These are phyloP conservation scores for Megastigmus dorsalis DNA, from an alignment of 2,888 invertebrate species.

Conservation along the genomic window DNA sequence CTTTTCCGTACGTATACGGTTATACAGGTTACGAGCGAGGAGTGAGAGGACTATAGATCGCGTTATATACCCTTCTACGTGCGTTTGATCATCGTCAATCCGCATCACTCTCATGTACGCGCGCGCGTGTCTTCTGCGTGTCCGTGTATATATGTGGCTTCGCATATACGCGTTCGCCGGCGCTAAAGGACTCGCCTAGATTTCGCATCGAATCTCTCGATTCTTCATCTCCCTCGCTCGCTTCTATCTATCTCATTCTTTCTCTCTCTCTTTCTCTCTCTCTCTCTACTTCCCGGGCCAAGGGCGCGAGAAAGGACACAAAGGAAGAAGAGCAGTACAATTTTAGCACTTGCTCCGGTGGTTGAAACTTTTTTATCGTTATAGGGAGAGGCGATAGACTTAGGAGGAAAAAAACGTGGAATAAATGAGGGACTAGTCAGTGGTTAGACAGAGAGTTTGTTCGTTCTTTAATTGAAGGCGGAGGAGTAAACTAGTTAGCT, in stretches of 20 bases:
- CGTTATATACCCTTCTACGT: neutral
- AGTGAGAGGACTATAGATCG: neutral
- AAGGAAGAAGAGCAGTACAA: neutral
- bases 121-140: neutral
- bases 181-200: slow-evolving; percentile 33
- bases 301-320: slow-evolving; percentile 15
- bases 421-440: neutral
- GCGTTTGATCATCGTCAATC: neutral
- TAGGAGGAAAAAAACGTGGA: too few species aligned
- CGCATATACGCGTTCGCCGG: neutral
- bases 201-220: neutral
- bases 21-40: slow-evolving; percentile 19
- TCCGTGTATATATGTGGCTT: too few species aligned
- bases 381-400: too few species aligned
- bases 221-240: neutral
- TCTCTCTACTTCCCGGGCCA: slow-evolving; percentile 1
- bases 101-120: neutral
- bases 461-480: neutral
- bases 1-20: neutral
- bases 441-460: neutral
- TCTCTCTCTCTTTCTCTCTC: neutral
- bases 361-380: too few species aligned
- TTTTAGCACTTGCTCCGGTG: too few species aligned
- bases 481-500: neutral
- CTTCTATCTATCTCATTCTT: neutral